Conservation (phyloP, 2,113 vertebrate genomes). For the Otolemur garnettii region DNA sequence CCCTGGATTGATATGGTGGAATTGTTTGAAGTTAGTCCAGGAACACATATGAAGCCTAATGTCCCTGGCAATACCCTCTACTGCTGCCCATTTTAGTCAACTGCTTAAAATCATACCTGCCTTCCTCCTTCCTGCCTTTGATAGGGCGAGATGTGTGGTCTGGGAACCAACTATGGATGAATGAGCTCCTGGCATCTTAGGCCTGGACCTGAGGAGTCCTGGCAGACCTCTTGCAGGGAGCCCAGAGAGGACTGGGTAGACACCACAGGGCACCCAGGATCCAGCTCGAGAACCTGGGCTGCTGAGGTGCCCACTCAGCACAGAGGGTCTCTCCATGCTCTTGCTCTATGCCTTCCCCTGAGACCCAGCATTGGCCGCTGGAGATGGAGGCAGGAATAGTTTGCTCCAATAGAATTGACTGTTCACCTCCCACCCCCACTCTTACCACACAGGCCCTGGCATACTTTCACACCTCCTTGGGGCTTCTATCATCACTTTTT, state of each 20-base stretch:
- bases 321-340: background rate
- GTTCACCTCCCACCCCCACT: too few relatives aligned
- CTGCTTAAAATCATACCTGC: background rate
- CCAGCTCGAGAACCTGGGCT: background rate
- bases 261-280: background rate
- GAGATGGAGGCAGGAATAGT: background rate
- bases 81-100: background rate
- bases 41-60: background rate
- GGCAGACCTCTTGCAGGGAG: background rate
- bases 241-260: background rate
- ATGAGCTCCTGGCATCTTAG: background rate
- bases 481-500: background rate
- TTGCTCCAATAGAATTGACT: background rate
- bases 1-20: background rate
- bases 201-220: background rate
- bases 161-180: background rate
- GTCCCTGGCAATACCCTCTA: background rate
- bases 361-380: background rate
- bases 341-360: background rate
- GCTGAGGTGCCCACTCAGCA: too few relatives aligned
- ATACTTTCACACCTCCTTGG: background rate
- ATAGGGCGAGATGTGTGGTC: background rate
- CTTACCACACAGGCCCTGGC: background rate
- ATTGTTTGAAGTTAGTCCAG: conserved; percentile 5
- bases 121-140: background rate